These are phyloP conservation scores for Empis livida DNA, from an alignment of 2,888 invertebrate species.

Conservation along the genomic window DNA sequence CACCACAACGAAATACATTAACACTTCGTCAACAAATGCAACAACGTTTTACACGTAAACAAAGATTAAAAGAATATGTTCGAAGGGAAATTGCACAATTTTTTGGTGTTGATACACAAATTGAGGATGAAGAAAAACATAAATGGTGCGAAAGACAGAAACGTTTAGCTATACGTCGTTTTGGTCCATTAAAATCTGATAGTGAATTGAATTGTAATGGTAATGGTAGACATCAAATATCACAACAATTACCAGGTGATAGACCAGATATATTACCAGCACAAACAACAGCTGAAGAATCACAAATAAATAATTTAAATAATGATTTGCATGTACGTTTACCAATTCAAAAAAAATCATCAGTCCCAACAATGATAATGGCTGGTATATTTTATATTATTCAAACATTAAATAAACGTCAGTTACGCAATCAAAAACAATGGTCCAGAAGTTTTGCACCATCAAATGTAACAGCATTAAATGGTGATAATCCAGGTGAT, in stretches of 20 bases:
- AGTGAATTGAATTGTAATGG: constrained; percentile 11
- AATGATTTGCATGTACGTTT: constrained; percentile 20
- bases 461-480: constrained; percentile 34
- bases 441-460: constrained; percentile 63
- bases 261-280: constrained; percentile 34
- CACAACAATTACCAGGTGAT: constrained; percentile 16
- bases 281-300: constrained; percentile 19
- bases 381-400: constrained; percentile 27
- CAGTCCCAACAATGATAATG: constrained; percentile 31
- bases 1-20: constrained; percentile 15
- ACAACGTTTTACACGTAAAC: constrained; percentile 23
- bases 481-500: constrained; percentile 38
- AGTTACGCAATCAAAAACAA: constrained; percentile 31
- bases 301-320: constrained; percentile 11
- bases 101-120: constrained; percentile 31
- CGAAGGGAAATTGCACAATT: constrained; percentile 29
- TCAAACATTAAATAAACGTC: constrained; percentile 43
- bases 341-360: constrained; percentile 34
- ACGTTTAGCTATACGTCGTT: constrained; percentile 31
- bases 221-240: background rate
- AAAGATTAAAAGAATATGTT: constrained; percentile 29
- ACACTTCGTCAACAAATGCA: constrained; percentile 17
- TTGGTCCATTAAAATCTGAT: constrained; percentile 20
- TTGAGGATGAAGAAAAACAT: constrained; percentile 26
- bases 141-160: constrained; percentile 33